Evolutionary conservation across 2,888 invertebrate species (phyloP).

Genomic region (Crossocerus cetratus): DNA sequence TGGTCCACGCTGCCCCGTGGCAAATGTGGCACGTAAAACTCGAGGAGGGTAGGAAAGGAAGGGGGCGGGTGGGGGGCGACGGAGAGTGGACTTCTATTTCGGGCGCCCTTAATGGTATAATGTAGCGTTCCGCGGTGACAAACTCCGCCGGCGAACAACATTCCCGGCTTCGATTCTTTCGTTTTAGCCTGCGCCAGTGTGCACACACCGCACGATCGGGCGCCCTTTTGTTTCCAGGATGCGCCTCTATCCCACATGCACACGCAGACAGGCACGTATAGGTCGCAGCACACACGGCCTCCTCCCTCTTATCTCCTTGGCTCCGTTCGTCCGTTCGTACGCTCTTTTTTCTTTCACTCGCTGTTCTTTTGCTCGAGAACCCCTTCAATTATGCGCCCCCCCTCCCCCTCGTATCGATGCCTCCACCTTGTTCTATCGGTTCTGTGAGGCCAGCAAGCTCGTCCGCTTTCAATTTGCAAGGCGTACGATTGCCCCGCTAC

Average conservation of each 20-base stretch:
- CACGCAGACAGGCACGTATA: no score
- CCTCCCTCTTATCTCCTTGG: conserved; percentile 9
- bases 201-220: conserved; percentile 19
- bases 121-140: conserved; percentile 68
- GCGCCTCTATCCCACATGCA: neutral
- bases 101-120: conserved; percentile 54
- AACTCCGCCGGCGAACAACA: conserved; percentile 68
- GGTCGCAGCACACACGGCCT: neutral
- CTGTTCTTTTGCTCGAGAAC: neutral
- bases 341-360: conserved; percentile 21
- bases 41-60: no score
- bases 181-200: conserved; percentile 38
- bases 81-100: conserved; percentile 42
- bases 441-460: neutral
- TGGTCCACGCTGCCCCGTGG: conserved; percentile 39
- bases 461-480: conserved; percentile 7
- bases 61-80: no score
- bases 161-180: conserved; percentile 57
- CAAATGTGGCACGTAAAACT: conserved; percentile 58
- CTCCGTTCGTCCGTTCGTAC: neutral
- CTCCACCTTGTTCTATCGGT: conserved; percentile 12
- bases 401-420: conserved; percentile 28
- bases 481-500: no score
- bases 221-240: conserved; percentile 56
- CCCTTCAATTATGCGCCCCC: conserved; percentile 37